Percentiles rank a stretch among this genome's conserved stretches.
Conservation (phyloP, 2,113 vertebrate genomes). For the Illadopsis cleaveri region DNA sequence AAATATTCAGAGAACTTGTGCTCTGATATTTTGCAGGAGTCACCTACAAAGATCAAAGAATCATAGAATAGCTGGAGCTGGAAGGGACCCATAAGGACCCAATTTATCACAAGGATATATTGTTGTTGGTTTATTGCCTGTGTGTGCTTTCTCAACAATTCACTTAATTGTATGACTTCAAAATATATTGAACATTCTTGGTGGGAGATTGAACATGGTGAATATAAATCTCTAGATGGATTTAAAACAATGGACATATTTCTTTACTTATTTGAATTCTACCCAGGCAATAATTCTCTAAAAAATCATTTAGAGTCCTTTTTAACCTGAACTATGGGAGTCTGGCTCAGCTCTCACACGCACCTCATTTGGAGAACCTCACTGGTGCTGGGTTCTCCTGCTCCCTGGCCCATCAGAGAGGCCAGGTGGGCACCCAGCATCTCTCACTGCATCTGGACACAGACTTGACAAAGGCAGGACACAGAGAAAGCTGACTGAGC, state of each 20-base stretch:
- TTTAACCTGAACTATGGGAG: not conserved
- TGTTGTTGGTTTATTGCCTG: constrained; percentile 13
- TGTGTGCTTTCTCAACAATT: not conserved
- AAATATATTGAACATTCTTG: not conserved
- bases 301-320: not conserved
- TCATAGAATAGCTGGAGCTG: not conserved
- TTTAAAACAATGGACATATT: not conserved
- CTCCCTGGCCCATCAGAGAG: not conserved
- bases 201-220: not conserved
- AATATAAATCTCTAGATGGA: not conserved
- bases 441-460: not conserved
- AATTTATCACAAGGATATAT: not conserved
- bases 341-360: not conserved
- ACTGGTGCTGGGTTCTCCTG: not conserved
- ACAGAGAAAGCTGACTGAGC: not conserved
- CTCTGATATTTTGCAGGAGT: constrained; percentile 30
- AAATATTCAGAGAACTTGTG: constrained; percentile 13
- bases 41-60: not conserved
- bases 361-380: not conserved
- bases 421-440: not conserved
- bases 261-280: not conserved
- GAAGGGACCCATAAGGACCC: not conserved
- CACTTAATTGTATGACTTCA: not conserved
- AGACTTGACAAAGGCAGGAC: not conserved
- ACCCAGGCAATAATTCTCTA: not conserved